Evolutionary conservation across 2,797 vertebrate genomes (phyloP).

Genomic region (Sebastes kiyomatsui): DNA sequence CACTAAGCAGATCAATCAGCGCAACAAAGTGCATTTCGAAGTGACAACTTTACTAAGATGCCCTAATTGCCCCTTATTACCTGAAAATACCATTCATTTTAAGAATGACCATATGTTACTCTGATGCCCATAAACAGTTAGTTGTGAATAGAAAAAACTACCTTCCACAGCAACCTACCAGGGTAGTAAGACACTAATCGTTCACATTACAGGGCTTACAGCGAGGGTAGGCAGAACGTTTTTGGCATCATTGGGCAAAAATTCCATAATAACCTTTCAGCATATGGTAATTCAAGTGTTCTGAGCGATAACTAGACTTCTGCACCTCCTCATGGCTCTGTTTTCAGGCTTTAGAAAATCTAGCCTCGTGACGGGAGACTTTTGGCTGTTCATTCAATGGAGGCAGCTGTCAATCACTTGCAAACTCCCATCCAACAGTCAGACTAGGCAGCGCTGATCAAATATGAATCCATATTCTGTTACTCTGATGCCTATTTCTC

Average conservation of each 20-base stretch:
- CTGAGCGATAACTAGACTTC: background rate
- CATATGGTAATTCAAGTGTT: background rate
- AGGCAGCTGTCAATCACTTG: too few species aligned
- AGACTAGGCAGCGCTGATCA: too few species aligned
- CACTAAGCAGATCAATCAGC: slow-evolving; percentile 62
- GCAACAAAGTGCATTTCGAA: slow-evolving; percentile 41
- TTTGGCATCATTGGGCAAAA: background rate
- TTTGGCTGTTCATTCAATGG: too few species aligned
- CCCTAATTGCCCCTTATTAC: slow-evolving; percentile 50
- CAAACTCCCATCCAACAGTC: too few species aligned
- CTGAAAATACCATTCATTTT: slow-evolving; percentile 25
- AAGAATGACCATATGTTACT: slow-evolving; percentile 1
- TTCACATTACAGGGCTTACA: background rate
- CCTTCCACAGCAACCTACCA: background rate
- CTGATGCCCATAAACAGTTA: background rate
- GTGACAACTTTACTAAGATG: slow-evolving; percentile 50
- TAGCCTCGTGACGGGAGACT: background rate
- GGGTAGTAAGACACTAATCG: background rate
- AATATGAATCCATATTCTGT: background rate
- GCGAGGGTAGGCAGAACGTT: background rate
- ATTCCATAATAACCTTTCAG: background rate
- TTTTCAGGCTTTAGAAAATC: background rate
- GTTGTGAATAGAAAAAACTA: background rate
- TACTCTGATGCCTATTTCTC: background rate
- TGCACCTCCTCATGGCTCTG: background rate